Evolutionary conservation across 1,140 invertebrate genomes (phyloP), one percentile per base, ranked within the genome.

Genomic region (Forficula auricularia): DNA sequence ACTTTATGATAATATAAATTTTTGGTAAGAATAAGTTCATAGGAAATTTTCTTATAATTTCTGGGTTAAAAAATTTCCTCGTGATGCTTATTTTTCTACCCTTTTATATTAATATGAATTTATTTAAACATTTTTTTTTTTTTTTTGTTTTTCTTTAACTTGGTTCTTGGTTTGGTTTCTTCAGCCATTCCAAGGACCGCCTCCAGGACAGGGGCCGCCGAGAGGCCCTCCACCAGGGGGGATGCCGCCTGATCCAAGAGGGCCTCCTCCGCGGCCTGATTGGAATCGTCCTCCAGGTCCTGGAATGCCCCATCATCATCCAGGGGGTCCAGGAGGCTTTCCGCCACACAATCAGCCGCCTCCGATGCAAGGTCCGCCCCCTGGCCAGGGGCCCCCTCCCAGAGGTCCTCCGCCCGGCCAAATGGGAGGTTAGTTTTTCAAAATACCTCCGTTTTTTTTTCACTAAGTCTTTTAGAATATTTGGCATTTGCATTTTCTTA

Each of bases 201-300:
- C 74, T 43, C 67, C 70, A 46, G 70, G 71, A 10, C 64, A 61
- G 46, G 58, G 65, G 18, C 68, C 70, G 9, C 67, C 70, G 44
- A 66, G 73, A 57, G 71, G 73, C 32, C 77, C 77, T 47, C 75
- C 75, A 36, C 70, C 74, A 15, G 51, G 57, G 27, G 49, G 52
- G 27, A 50, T 54, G 44, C 57, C 55, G 36, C 64, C 65, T 22
- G 71, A 73, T 55, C 67, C 68, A 12, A 55, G 73, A 48, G 71
- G 67, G 45, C 70, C 68, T 19, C 71, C 71, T 20, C 72, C 71
- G 15, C 61, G 67, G n/a, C 75, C 74, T 9, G 81, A 84, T 52
- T 83, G 80, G 80, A 81, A 76, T 55, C 62, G 77, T 51, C 79
- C 78, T 41, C 80, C 79, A 45, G 57, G 46, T 9, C 44, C 44